Base-by-base conservation (phyloP, 2,113 vertebrate species). In the Eupsittula cactorum region DNA sequence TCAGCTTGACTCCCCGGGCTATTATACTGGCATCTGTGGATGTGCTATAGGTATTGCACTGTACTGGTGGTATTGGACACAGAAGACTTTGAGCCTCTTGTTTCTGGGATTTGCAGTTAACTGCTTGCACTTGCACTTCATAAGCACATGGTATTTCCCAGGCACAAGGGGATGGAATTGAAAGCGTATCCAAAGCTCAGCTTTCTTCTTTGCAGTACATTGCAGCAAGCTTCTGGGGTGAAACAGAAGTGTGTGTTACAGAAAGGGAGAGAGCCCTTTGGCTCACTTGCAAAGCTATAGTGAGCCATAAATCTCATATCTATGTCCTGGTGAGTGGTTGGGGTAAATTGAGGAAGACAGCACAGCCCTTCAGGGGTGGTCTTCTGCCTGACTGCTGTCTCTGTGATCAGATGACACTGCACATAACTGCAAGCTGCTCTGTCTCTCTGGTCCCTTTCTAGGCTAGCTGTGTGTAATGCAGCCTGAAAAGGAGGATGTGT, bases 101-200 rank as follows among this genome's bases (percentile, higher is more conserved):
- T 69, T 79, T 49, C 4, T 2, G 19, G 52, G 49, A 15, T 82
- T 88, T 76, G 62, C 52, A 13, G 29, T 31, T 29, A 39, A 2
- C 25, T 33, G n/a, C 50, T 91, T 8, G 16, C 25, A 12, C 28
- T 76, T 55, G 35, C 3, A 3, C 16, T 75, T 52, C 19, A 7
- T 1, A 6, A 4, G 13, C 39, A 4, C 13, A 1, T 1, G 53
- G 57, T 20, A 6, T 13, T 50, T 60, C 24, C 37, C 18, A 41
- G 68, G 59, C 5, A 7, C 10, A 19, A 42, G 31, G 27, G 21
- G 77, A 42, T 4, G 42, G 41, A 60, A 55, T 46, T 42, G 37
- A 37, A 50, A 63, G 13, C 10, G 4, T n/a, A 37, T 13, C 39
- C 65, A 49, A 74, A 87, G 50, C 42, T 79, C 16, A 53, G 16